Conservation (phyloP, 2,113 vertebrate species). For the Raphicerus campestris region DNA sequence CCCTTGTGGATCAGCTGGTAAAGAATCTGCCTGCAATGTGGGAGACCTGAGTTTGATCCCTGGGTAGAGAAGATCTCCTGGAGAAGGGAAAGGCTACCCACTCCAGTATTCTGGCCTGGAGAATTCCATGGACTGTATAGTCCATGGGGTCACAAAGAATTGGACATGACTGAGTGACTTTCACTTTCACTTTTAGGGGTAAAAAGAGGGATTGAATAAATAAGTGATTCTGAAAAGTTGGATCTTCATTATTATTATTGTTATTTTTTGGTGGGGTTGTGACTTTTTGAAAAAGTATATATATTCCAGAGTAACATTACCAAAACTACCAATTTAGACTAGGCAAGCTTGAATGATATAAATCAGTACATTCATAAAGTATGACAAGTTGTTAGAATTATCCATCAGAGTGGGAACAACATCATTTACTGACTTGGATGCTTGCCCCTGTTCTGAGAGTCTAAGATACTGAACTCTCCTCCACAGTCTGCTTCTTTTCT, state of each 20-base stretch:
- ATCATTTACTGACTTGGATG: not conserved
- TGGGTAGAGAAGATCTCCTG: not conserved
- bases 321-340: not conserved
- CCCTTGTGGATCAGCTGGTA: not conserved
- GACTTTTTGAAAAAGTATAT: not conserved
- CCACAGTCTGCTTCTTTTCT: not conserved
- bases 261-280: not conserved
- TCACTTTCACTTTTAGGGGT: not conserved
- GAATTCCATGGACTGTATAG: not conserved
- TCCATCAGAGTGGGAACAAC: not conserved
- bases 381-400: not conserved
- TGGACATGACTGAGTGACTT: not conserved
- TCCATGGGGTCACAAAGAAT: not conserved
- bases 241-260: not conserved
- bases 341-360: not conserved
- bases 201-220: not conserved
- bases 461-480: not conserved
- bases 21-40: rapidly evolving
- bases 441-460: not conserved
- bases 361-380: not conserved
- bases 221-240: not conserved
- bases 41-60: not conserved
- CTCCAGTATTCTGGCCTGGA: not conserved
- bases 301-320: not conserved
- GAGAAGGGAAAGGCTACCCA: not conserved